phyloP scores from a whole-genome alignment of 1,140 invertebrate genomes.

The Drosophila biarmipes region DNA sequence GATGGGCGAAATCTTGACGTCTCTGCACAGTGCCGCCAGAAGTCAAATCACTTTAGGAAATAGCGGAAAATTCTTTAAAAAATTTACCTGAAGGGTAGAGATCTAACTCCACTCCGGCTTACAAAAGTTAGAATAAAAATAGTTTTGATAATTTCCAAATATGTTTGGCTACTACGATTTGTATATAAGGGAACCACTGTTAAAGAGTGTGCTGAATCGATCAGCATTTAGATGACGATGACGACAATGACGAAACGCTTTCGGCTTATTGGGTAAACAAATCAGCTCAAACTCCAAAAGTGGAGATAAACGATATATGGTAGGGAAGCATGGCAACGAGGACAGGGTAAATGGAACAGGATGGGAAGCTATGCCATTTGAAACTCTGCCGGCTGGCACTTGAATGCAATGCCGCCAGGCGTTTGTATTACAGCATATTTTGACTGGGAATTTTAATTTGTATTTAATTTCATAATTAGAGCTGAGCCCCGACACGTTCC shows the following conservation, averaged over 20 bases:
- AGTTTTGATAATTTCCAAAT: not conserved
- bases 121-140: too few relatives aligned
- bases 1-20: slow-evolving; percentile 36
- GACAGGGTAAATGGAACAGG: slow-evolving; percentile 1
- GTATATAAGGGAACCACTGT: not conserved
- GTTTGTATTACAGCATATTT: slow-evolving; percentile 44
- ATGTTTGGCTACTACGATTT: not conserved
- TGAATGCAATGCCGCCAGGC: slow-evolving; percentile 9
- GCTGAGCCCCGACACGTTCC: slow-evolving; percentile 64
- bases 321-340: slow-evolving; percentile 22
- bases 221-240: slow-evolving; percentile 32
- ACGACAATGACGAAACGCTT: slow-evolving; percentile 44
- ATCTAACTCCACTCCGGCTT: too few relatives aligned
- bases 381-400: slow-evolving; percentile 17
- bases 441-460: slow-evolving; percentile 65
- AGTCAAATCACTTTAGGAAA: not conserved
- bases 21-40: not conserved
- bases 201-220: slow-evolving; percentile 11
- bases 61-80: too few relatives aligned
- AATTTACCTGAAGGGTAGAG: too few relatives aligned
- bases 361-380: slow-evolving; percentile 4
- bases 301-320: not conserved
- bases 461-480: slow-evolving; percentile 81
- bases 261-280: slow-evolving; percentile 42
- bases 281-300: slow-evolving; percentile 6